A percentile compares a stretch with the other conserved stretches of the same genome.
These are phyloP conservation scores for Drosophila neotestacea DNA, from an alignment of 2,888 invertebrate genomes.

Conservation along the genomic window DNA sequence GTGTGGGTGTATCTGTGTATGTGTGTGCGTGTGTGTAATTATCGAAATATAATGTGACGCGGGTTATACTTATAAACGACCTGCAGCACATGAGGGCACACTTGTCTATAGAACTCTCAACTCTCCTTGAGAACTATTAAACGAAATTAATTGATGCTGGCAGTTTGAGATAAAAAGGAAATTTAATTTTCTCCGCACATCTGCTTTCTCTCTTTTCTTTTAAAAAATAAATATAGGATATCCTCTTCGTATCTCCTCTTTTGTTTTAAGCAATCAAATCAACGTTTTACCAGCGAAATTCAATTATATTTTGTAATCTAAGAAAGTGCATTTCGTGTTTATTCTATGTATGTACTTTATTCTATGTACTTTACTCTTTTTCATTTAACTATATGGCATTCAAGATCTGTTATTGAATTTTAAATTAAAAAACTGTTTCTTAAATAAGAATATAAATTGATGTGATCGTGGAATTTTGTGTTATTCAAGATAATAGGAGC, in stretches of 20 bases:
- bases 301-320: slow-evolving; percentile 3
- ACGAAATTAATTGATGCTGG: slow-evolving; percentile 20
- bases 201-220: background rate
- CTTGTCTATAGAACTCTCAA: slow-evolving; percentile 8
- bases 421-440: no score
- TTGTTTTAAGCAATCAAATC: slow-evolving; percentile 4
- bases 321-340: background rate
- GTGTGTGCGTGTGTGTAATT: slow-evolving; percentile 36
- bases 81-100: slow-evolving; percentile 1
- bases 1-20: slow-evolving; percentile 4
- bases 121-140: slow-evolving; percentile 3
- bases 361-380: no score
- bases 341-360: no score
- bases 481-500: no score
- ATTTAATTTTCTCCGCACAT: slow-evolving; percentile 8
- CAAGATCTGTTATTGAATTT: no score
- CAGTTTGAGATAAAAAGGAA: slow-evolving; percentile 15
- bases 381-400: no score
- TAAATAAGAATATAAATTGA: no score
- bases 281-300: slow-evolving; percentile 10
- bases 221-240: background rate
- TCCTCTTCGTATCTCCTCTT: background rate
- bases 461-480: no score
- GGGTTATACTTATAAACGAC: slow-evolving; percentile 9
- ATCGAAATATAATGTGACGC: slow-evolving; percentile 59